Conservation (phyloP, 2,888 invertebrate species). For the Trichopria drosophilae region DNA sequence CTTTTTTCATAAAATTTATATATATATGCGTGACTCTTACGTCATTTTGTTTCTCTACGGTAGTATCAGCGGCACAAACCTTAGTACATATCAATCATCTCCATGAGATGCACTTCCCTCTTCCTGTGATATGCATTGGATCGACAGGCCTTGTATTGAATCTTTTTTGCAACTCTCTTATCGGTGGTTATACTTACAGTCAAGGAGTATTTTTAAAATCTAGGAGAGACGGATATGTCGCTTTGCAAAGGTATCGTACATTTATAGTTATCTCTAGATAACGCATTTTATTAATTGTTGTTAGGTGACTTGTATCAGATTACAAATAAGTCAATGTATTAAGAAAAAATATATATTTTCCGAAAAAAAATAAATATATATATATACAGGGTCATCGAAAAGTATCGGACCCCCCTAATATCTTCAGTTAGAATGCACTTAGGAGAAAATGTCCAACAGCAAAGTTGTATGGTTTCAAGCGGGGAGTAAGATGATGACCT, state of each 20-base stretch:
- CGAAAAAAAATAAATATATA: too few species aligned
- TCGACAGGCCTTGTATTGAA: constrained; percentile 73
- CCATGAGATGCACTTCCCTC: constrained; percentile 74
- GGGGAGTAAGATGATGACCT: too few species aligned
- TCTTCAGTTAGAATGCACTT: too few species aligned
- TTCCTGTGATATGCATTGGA: constrained; percentile 74
- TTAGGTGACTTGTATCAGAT: too few species aligned
- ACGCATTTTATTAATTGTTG: too few species aligned
- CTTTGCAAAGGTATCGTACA: constrained; percentile 58
- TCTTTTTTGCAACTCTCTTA: constrained; percentile 75
- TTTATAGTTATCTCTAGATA: not conserved
- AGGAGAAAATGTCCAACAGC: too few species aligned
- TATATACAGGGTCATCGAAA: too few species aligned
- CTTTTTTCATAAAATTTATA: too few species aligned
- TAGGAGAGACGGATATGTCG: constrained; percentile 65
- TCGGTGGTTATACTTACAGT: constrained; percentile 78
- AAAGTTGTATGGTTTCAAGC: too few species aligned
- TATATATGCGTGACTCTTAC: constrained; percentile 82
- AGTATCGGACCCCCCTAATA: too few species aligned
- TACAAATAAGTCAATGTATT: too few species aligned
- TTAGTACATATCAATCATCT: constrained; percentile 74
- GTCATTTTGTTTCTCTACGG: constrained; percentile 78
- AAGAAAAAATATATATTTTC: too few species aligned
- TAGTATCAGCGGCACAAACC: constrained; percentile 81
- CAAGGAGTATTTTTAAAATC: constrained; percentile 72